Evolutionary conservation across 1,140 invertebrate species (phyloP).

Genomic region (Drosophila sproati): DNA sequence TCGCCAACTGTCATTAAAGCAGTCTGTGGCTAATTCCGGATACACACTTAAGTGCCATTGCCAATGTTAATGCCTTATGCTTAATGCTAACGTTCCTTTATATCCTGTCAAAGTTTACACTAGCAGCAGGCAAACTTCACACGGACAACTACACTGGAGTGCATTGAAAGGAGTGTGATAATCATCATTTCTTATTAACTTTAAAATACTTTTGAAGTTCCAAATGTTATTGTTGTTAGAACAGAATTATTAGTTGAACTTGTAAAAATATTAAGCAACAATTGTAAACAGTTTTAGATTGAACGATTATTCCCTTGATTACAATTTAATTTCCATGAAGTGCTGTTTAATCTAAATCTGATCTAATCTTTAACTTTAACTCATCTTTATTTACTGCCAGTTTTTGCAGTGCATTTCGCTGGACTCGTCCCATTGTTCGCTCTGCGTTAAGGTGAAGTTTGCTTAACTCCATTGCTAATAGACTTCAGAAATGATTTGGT

Average conservation of each 20-base stretch:
- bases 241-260: too few species aligned
- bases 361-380: too few species aligned
- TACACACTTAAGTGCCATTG: slow-evolving; percentile 58
- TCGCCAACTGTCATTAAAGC: slow-evolving; percentile 64
- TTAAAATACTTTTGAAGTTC: too few species aligned
- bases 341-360: too few species aligned
- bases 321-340: too few species aligned
- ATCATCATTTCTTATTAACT: too few species aligned
- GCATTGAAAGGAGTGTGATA: background rate
- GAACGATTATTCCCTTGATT: too few species aligned
- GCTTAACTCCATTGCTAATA: slow-evolving; percentile 69
- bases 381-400: too few species aligned
- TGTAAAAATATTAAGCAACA: too few species aligned
- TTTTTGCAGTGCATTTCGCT: background rate
- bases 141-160: slow-evolving; percentile 4
- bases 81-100: slow-evolving; percentile 40
- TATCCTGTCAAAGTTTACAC: slow-evolving; percentile 55
- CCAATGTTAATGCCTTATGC: slow-evolving; percentile 60
- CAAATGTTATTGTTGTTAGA: too few species aligned
- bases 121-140: background rate
- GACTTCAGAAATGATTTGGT: slow-evolving; percentile 75
- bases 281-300: too few species aligned
- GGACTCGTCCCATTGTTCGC: slow-evolving; percentile 22
- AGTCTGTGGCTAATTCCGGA: slow-evolving; percentile 59
- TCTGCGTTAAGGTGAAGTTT: slow-evolving; percentile 45